Conservation (phyloP, 1,140 invertebrate species). For the Bombus haemorrhoidalis region DNA sequence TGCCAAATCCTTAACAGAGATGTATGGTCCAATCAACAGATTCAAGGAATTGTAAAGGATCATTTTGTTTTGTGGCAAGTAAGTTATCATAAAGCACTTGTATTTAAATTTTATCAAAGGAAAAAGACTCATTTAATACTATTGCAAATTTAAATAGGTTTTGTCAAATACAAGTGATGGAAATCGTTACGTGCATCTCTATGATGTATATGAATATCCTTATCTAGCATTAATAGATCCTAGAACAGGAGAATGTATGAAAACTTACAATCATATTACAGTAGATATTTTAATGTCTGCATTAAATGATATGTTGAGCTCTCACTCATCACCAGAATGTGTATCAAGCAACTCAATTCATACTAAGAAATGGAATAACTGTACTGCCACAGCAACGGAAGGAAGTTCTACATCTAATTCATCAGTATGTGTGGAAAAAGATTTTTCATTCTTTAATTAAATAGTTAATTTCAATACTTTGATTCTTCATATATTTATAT, state of each 20-base stretch:
- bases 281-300: conserved; percentile 78
- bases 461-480: neutral
- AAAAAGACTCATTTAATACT: conserved; percentile 21
- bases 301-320: conserved; percentile 80
- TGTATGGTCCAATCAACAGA: conserved; percentile 88
- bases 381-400: conserved; percentile 58
- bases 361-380: conserved; percentile 67
- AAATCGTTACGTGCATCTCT: conserved; percentile 87
- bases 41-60: conserved; percentile 87
- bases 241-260: conserved; percentile 88
- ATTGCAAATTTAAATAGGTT: conserved; percentile 80
- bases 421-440: conserved; percentile 31
- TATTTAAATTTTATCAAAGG: neutral
- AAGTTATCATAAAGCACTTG: conserved; percentile 51
- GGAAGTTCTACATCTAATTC: conserved; percentile 55
- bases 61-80: conserved; percentile 93
- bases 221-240: conserved; percentile 90
- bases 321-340: conserved; percentile 79
- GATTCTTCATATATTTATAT: conserved; percentile 9
- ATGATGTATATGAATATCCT: conserved; percentile 87
- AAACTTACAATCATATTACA: conserved; percentile 83
- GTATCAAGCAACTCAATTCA: conserved; percentile 67
- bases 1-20: conserved; percentile 90
- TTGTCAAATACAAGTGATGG: conserved; percentile 88
- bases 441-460: conserved; percentile 17